Evolutionary conservation across 2,113 vertebrate genomes (phyloP).

Genomic region (Cephalopterus ornatus): DNA sequence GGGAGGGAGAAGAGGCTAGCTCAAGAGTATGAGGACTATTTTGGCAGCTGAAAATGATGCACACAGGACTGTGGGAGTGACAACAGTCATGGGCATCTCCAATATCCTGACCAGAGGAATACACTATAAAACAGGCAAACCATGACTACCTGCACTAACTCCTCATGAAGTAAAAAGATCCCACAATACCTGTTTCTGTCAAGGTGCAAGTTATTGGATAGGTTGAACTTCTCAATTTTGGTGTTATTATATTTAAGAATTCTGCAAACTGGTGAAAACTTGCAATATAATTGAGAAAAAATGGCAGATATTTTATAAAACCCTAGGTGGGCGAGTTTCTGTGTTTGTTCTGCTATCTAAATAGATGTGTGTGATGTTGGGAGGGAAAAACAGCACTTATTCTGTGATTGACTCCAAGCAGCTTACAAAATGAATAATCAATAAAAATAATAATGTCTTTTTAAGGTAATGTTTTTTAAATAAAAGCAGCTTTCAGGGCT

Average conservation of each 20-base stretch:
- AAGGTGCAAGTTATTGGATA: not conserved
- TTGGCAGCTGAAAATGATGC: not conserved
- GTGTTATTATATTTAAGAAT: not conserved
- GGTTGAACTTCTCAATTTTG: not conserved
- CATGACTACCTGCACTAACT: not conserved
- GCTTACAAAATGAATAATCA: not conserved
- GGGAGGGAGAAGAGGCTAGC: not conserved
- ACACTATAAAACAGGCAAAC: not conserved
- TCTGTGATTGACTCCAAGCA: not conserved
- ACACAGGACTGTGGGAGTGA: not conserved
- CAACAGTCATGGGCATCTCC: not conserved
- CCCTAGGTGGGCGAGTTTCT: not conserved
- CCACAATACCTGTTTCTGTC: not conserved
- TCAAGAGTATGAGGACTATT: not conserved
- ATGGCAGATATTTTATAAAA: not conserved
- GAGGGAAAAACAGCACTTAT: not conserved
- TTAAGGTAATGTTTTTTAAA: not conserved
- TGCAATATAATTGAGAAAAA: not conserved
- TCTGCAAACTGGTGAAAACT: not conserved
- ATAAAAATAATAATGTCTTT: not conserved
- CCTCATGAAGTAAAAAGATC: not conserved
- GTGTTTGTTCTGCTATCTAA: not conserved
- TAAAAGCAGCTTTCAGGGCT: not conserved
- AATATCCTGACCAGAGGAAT: not conserved
- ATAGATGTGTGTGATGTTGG: not conserved